A percentile compares a stretch with the other conserved stretches of the same genome.
Evolutionary conservation across 2,888 invertebrate genomes (phyloP).

Genomic region (Caprella mutica): DNA sequence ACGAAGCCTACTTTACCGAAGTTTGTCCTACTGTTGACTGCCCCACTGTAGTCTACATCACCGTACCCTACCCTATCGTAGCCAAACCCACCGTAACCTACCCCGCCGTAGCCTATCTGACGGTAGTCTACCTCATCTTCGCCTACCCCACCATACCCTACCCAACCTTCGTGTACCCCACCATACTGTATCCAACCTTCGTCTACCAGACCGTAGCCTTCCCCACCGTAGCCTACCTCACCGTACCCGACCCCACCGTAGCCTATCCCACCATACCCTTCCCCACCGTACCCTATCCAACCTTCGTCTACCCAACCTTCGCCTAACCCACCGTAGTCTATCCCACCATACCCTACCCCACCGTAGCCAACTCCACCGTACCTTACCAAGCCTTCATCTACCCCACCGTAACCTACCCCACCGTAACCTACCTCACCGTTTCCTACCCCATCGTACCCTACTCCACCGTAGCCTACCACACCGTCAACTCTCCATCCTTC

Average conservation of each 20-base stretch:
- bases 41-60: too few relatives aligned
- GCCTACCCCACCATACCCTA: not conserved
- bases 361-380: not conserved
- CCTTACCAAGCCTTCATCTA: not conserved
- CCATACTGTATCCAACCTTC: too few relatives aligned
- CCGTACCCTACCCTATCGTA: too few relatives aligned
- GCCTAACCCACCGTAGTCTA: not conserved
- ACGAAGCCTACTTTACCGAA: too few relatives aligned
- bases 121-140: not conserved
- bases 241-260: not conserved
- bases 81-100: too few relatives aligned
- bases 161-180: not conserved
- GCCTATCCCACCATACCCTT: too few relatives aligned
- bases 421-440: too few relatives aligned
- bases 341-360: too few relatives aligned
- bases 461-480: not conserved
- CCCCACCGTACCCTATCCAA: not conserved
- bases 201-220: not conserved
- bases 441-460: too few relatives aligned
- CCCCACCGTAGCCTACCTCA: not conserved
- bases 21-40: too few relatives aligned
- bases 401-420: too few relatives aligned
- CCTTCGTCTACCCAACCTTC: not conserved
- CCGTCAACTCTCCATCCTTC: not conserved
- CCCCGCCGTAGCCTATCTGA: not conserved